Evolutionary conservation across 1,140 invertebrate species (phyloP).

Genomic region (Ladona fulva): DNA sequence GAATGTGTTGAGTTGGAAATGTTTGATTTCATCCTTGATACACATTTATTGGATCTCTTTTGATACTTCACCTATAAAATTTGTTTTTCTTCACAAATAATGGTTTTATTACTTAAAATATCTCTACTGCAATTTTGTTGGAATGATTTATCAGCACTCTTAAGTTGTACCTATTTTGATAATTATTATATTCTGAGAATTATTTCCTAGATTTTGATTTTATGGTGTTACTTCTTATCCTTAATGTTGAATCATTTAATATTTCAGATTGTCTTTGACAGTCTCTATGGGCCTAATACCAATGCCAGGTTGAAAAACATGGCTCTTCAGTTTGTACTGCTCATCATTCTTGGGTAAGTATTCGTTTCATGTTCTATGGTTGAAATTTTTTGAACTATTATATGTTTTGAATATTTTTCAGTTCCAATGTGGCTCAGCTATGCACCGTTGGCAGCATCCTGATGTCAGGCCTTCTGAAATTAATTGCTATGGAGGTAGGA

Average conservation of each 20-base stretch:
- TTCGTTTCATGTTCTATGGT: background rate
- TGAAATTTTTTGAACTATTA: too few species aligned
- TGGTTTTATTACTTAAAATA: too few species aligned
- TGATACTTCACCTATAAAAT: too few species aligned
- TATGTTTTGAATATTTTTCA: constrained; percentile 32
- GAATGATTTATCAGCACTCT: too few species aligned
- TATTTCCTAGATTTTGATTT: too few species aligned
- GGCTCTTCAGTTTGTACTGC: constrained; percentile 71
- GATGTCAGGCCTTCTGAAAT: constrained; percentile 57
- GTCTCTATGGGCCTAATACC: constrained; percentile 72
- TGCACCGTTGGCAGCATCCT: constrained; percentile 53
- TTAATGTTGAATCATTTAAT: background rate
- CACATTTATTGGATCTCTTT: too few species aligned
- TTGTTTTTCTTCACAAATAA: too few species aligned
- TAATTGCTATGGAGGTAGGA: constrained; percentile 50
- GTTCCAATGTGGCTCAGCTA: constrained; percentile 48
- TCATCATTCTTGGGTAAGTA: constrained; percentile 67
- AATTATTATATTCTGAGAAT: too few species aligned
- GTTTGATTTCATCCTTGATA: too few species aligned
- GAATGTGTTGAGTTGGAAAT: too few species aligned
- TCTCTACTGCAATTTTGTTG: too few species aligned
- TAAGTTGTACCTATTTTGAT: too few species aligned
- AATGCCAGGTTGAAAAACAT: constrained; percentile 71
- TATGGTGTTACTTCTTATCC: background rate
- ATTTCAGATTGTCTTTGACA: constrained; percentile 73